Percentiles rank a stretch among this genome's conserved stretches.
Evolutionary conservation across 2,888 invertebrate species (phyloP).

Genomic region (Acanthosepion esculentum): DNA sequence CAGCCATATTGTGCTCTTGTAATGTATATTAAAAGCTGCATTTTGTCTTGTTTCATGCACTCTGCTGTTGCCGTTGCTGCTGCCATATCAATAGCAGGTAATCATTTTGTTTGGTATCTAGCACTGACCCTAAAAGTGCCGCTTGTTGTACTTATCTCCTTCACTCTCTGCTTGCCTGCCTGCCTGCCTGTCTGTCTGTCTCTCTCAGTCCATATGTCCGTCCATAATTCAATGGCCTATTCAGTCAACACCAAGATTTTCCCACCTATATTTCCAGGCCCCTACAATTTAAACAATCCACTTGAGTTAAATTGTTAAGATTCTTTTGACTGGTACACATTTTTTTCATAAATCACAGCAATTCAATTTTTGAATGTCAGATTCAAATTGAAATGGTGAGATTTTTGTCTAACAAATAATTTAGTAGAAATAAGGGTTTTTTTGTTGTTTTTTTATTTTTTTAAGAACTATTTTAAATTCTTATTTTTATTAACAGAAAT

Average conservation of each 20-base stretch:
- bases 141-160: conserved; percentile 23
- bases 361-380: neutral
- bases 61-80: conserved; percentile 33
- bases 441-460: too few relatives aligned
- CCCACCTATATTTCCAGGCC: neutral
- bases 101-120: conserved; percentile 21
- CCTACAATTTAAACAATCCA: neutral
- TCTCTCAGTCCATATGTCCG: neutral
- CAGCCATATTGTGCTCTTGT: conserved; percentile 20
- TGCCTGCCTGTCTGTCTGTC: neutral
- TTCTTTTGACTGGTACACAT: neutral
- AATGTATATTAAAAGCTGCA: conserved; percentile 33
- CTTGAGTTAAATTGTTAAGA: neutral
- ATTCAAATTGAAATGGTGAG: neutral
- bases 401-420: neutral
- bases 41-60: conserved; percentile 33
- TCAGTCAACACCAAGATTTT: conserved; percentile 34
- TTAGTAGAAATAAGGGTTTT: too few relatives aligned
- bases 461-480: too few relatives aligned
- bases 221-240: neutral
- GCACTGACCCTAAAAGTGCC: conserved; percentile 33
- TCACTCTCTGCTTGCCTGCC: neutral
- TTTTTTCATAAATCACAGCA: too few relatives aligned
- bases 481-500: too few relatives aligned
- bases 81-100: conserved; percentile 10